These are phyloP conservation scores for Sinhomidia bicolor DNA, from an alignment of 2,888 invertebrate genomes.

Conservation along the genomic window DNA sequence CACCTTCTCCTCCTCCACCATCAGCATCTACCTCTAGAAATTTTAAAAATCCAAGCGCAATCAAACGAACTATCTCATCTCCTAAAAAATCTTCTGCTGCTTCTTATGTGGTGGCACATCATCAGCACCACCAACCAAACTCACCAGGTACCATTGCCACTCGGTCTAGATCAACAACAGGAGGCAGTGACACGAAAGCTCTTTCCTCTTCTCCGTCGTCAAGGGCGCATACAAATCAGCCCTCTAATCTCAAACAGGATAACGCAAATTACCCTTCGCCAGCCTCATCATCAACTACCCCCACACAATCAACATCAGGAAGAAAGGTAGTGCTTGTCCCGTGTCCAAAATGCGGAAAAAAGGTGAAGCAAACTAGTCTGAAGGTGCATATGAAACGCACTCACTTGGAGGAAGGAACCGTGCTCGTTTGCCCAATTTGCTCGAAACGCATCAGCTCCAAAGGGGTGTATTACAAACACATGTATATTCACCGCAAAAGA, in stretches of 20 bases:
- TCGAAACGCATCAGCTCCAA: constrained; percentile 75
- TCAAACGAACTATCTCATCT: constrained; percentile 26
- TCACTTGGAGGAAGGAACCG: constrained; percentile 75
- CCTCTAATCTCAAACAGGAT: not conserved
- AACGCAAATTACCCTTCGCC: not conserved
- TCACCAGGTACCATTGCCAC: constrained; percentile 14
- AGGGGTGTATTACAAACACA: constrained; percentile 78
- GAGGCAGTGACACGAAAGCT: not conserved
- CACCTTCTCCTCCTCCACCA: constrained; percentile 49
- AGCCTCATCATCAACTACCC: not conserved
- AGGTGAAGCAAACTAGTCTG: constrained; percentile 77
- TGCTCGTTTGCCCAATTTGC: constrained; percentile 75
- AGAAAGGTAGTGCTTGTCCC: constrained; percentile 66
- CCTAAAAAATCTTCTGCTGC: constrained; percentile 17
- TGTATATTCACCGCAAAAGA: constrained; percentile 76
- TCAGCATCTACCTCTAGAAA: not conserved
- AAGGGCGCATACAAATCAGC: not conserved
- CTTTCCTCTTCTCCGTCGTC: not conserved
- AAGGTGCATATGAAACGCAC: constrained; percentile 76
- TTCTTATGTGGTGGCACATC: not conserved
- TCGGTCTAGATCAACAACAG: constrained; percentile 12
- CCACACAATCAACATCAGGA: not conserved
- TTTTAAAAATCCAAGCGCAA: constrained; percentile 41
- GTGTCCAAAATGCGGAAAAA: constrained; percentile 75
- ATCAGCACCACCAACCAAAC: not conserved